Evolutionary conservation across 2,888 invertebrate genomes (phyloP), one percentile per base, ranked within the genome.

Genomic region (Xestobium rufovillosum): DNA sequence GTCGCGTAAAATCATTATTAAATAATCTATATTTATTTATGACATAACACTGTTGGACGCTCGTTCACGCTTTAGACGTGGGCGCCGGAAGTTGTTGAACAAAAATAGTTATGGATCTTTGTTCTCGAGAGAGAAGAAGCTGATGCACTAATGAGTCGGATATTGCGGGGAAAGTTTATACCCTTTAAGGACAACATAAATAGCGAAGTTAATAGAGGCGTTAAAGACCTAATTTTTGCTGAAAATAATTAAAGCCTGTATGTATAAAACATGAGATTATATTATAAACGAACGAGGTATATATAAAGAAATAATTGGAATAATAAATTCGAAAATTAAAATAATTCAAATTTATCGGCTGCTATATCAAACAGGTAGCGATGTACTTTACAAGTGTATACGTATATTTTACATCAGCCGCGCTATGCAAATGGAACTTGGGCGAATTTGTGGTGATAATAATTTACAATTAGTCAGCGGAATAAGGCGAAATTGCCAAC

Each of bases 291-390:
- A 51, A 50, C 44, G 36, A 54, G 53, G 41, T 55, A 55, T 55
- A 51, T 43, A 51, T 52, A 50, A 52, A 49, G 54, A 43, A 48
- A 49, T 57, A 56, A 57, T 52, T 55, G 57, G 55, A 49, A 52
- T 51, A 55, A 56, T 55, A 55, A 55, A 56, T 56, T 53, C 43
- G 47, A 48, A 53, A 57, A 55, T 53, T 51, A 53, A 56, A 56
- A 56, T 56, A 56, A 52, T 52, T 55, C 47, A 51, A 52, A 56
- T 57, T 56, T 57, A 57, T 58, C 48, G 49, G 49, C 40, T 48
- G 48, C 47, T 55, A 51, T 51, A 48, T 55, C 53, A 56, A 50
- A 48, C 50, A 49, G 49, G 55, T 54, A 55, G 55, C 56, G 47
- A 55, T 53, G 47, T 50, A 39, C 43, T 48, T n/a, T n/a, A n/a